Conservation (phyloP, 2,888 invertebrate species). For the Tetrapedia diversipes region DNA sequence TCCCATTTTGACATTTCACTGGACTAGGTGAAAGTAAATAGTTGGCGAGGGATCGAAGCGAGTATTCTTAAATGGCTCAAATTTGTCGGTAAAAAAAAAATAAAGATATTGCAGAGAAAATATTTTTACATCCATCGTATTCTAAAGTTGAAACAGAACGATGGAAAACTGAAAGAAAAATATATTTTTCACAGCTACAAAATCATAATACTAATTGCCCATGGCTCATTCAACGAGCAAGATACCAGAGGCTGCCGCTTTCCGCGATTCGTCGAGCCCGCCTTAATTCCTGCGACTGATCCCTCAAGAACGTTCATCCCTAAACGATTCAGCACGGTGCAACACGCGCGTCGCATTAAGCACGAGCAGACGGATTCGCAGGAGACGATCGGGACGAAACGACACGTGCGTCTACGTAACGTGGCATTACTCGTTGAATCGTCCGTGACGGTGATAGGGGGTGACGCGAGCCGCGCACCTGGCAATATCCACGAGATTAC, state of each 20-base stretch:
- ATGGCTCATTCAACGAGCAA: not conserved
- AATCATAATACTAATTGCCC: not conserved
- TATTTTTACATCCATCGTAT: too few relatives aligned
- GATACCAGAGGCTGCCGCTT: not conserved
- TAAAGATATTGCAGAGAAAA: too few relatives aligned
- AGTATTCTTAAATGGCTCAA: too few relatives aligned
- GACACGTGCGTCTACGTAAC: conserved; percentile 39
- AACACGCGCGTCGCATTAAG: conserved; percentile 24
- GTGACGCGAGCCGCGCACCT: conserved; percentile 63
- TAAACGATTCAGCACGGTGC: conserved; percentile 23
- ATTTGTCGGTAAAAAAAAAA: too few relatives aligned
- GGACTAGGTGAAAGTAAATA: not conserved
- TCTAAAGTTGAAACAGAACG: too few relatives aligned
- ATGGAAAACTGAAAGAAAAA: too few relatives aligned
- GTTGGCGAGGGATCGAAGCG: too few relatives aligned
- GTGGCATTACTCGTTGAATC: conserved; percentile 47
- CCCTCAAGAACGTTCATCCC: conserved; percentile 14
- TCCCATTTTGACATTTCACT: not conserved
- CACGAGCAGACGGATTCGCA: conserved; percentile 38
- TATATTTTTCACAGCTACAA: too few relatives aligned
- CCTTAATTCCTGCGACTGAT: conserved; percentile 23
- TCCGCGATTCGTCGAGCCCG: not conserved
- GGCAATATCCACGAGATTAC: conserved; percentile 72
- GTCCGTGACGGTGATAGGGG: conserved; percentile 54
- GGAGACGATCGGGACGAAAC: conserved; percentile 41